Percentiles rank a stretch among this genome's conserved stretches.
These are phyloP conservation scores for Phylloscopus collybita DNA, from an alignment of 2,797 vertebrate species.

Conservation along the genomic window DNA sequence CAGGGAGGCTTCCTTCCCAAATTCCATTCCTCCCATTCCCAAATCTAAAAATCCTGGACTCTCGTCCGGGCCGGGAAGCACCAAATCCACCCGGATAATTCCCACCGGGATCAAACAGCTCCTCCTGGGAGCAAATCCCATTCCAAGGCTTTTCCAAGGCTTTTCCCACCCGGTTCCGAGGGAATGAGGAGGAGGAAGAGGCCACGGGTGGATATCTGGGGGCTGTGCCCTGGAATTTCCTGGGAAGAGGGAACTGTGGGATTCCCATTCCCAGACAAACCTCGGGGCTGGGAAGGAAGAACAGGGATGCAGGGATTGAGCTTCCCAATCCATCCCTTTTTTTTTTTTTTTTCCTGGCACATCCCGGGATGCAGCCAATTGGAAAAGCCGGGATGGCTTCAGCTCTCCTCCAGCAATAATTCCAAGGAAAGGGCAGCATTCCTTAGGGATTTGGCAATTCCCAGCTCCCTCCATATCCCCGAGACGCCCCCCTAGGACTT, in stretches of 20 bases:
- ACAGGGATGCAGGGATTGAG: rapidly evolving
- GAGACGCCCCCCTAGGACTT: not conserved
- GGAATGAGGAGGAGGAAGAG: not conserved
- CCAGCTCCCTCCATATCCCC: rapidly evolving
- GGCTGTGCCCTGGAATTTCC: not conserved
- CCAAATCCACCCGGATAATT: rapidly evolving
- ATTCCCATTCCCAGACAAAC: not conserved
- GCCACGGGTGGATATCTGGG: rapidly evolving
- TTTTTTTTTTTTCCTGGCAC: not conserved
- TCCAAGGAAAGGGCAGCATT: not conserved
- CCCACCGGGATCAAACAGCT: not conserved
- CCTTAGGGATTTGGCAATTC: not conserved
- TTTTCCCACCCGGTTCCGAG: not conserved
- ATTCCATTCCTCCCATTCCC: not conserved
- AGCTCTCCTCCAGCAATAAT: not conserved
- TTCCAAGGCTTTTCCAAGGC: not conserved
- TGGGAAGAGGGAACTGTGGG: not conserved
- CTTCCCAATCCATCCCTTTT: not conserved
- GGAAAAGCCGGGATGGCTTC: not conserved
- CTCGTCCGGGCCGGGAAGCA: not conserved
- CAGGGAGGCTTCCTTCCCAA: too few species aligned
- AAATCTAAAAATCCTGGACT: not conserved
- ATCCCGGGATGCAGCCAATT: rapidly evolving
- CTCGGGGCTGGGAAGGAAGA: not conserved
- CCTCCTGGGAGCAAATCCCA: not conserved